Base-by-base conservation (phyloP, 1,140 invertebrate species). In the Euglossa dilemma region DNA sequence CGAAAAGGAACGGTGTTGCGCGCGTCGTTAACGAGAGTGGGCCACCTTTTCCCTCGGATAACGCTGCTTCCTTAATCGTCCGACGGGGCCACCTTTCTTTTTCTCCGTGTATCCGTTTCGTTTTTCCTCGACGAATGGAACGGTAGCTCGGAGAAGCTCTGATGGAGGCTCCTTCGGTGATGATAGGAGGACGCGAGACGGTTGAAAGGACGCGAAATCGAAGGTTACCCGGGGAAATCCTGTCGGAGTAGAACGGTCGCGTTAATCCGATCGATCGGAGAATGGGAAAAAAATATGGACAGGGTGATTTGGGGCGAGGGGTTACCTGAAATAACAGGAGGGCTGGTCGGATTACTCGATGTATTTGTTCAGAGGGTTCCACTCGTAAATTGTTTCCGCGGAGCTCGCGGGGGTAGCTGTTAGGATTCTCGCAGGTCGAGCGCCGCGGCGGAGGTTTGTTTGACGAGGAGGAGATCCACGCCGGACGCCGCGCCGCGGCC, bases 261-360 rank as follows among this genome's bases (percentile, higher is more conserved):
- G 77, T 69, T 85, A 83, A 89, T 89, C 87, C 79, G 83, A 88
- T 85, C 57, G 87, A 66, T 64, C 64, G 43, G 52, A 61, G 67
- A 73, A 83, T 43, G 43, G 9, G 67, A 70, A 76, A 63, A 84
- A 85, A 84, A 82, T 59, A 72, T 76, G 56, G 52, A 66, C 56
- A 67, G 77, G 78, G 74, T 85, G 61, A 88, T 83, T 83, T 56
- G 25, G 56, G 80, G 63, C 80, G 73, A 79, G 56, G 69, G 71
- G 71, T 63, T 88, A 88, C 80, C 86, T 89, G 87, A 89, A 89
- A 89, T 89, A 89, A 89, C 86, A 89, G 72, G 45, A 83, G 63
- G 67, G 59, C 59, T 80, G 54, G 75, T 63, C 57, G 84, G 86
- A 89, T 89, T 88, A 88, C 83, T 20, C 83, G 56, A 67, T 77